These are phyloP conservation scores for Hypanus sabinus DNA, from an alignment of 2,113 vertebrate genomes.

Conservation along the genomic window DNA sequence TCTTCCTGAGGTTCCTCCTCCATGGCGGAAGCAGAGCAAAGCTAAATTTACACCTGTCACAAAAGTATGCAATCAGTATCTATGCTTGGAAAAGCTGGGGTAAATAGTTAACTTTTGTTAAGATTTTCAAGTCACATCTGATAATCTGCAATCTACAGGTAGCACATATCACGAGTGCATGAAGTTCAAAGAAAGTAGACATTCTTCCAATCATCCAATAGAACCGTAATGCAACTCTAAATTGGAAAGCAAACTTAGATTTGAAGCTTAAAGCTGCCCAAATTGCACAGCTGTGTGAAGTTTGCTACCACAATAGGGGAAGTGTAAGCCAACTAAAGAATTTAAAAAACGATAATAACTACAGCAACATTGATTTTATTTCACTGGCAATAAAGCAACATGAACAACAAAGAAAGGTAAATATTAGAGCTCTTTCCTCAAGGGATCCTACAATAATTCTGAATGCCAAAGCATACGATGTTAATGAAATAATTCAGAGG, in stretches of 20 bases:
- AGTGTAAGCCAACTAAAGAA: conserved; percentile 18
- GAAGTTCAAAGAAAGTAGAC: not conserved
- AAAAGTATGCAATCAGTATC: not conserved
- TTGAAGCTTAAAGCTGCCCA: conserved; percentile 12
- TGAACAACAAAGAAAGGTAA: not conserved
- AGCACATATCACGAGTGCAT: not conserved
- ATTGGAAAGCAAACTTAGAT: not conserved
- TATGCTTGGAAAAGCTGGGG: too few species aligned
- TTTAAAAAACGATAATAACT: not conserved
- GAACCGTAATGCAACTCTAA: not conserved
- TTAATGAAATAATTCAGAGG: not conserved
- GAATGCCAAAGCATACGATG: too few species aligned
- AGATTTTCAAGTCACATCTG: not conserved
- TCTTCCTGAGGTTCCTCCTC: conserved; percentile 60
- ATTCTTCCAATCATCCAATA: not conserved
- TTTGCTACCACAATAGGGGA: conserved; percentile 3
- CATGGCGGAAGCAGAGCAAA: conserved; percentile 48
- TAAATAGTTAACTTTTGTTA: not conserved
- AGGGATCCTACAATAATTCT: not conserved
- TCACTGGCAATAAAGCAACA: not conserved
- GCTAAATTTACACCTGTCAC: conserved; percentile 36
- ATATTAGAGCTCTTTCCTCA: not conserved
- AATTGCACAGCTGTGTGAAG: conserved; percentile 29
- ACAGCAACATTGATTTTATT: not conserved
- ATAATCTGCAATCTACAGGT: not conserved